These are phyloP conservation scores for Drosophila biarmipes DNA, from an alignment of 1,140 invertebrate genomes.

Conservation along the genomic window DNA sequence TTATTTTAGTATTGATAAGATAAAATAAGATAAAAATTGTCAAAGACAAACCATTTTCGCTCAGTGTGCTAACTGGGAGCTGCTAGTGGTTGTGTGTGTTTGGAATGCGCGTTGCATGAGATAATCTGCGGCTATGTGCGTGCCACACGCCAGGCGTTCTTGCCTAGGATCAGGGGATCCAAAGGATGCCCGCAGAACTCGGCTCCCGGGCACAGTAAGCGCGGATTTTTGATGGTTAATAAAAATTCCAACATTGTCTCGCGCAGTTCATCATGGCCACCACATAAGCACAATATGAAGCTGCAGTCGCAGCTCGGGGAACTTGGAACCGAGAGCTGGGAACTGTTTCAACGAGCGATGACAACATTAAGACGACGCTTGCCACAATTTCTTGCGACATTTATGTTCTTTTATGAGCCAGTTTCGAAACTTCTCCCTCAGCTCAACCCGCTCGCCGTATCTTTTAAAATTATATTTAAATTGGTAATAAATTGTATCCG, in stretches of 20 bases:
- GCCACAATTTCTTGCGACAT: slow-evolving; percentile 38
- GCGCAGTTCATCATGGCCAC: slow-evolving; percentile 73
- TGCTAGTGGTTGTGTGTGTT: slow-evolving; percentile 33
- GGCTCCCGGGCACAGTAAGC: slow-evolving; percentile 27
- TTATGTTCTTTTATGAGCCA: slow-evolving; percentile 40
- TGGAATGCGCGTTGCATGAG: slow-evolving; percentile 78
- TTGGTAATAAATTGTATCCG: slow-evolving; percentile 43
- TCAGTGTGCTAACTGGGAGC: slow-evolving; percentile 7
- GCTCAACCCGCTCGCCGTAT: slow-evolving; percentile 1
- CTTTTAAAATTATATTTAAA: slow-evolving; percentile 37
- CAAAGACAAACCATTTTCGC: not conserved
- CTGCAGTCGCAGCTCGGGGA: slow-evolving; percentile 14
- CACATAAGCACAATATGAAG: slow-evolving; percentile 59
- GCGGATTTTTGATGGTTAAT: slow-evolving; percentile 80
- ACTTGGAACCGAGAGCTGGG: not conserved
- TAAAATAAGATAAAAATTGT: not conserved
- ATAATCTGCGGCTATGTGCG: slow-evolving; percentile 79
- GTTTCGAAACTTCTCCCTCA: slow-evolving; percentile 7
- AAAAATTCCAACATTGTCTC: slow-evolving; percentile 83
- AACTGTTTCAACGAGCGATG: slow-evolving; percentile 44
- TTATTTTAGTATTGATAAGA: too few species aligned
- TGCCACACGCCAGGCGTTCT: slow-evolving; percentile 70
- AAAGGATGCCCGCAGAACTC: slow-evolving; percentile 4
- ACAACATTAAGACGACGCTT: slow-evolving; percentile 58
- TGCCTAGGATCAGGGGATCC: slow-evolving; percentile 17